Conservation (phyloP, 2,113 vertebrate species). For the Tauraco erythrolophus region DNA sequence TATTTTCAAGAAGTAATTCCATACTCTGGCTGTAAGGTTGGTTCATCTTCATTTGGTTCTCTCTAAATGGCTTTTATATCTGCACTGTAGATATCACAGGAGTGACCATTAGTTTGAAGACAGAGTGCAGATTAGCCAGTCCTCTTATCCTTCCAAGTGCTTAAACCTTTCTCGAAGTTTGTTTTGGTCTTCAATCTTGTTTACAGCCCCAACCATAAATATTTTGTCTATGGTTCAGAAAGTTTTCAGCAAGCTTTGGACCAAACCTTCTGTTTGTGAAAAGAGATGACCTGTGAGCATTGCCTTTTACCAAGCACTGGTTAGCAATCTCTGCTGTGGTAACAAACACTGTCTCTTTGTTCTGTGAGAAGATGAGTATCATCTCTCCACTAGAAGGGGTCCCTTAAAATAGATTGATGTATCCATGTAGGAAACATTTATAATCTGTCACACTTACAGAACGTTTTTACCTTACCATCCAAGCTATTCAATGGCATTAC, state of each 20-base stretch:
- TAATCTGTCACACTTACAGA: not conserved
- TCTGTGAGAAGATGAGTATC: not conserved
- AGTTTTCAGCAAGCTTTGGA: not conserved
- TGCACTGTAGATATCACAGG: not conserved
- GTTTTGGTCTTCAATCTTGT: not conserved
- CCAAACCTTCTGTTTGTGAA: not conserved
- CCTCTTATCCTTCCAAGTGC: not conserved
- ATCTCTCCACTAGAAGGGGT: not conserved
- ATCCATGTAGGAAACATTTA: not conserved
- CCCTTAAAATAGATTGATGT: not conserved
- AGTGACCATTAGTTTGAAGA: not conserved
- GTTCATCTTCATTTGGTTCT: not conserved
- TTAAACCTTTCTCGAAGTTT: not conserved
- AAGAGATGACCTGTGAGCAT: not conserved
- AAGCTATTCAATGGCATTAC: not conserved
- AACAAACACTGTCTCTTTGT: not conserved
- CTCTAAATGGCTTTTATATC: not conserved
- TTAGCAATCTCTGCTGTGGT: not conserved
- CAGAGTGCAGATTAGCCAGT: not conserved
- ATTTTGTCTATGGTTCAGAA: not conserved
- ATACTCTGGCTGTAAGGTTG: not conserved
- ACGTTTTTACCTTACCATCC: not conserved
- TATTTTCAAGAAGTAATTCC: slow-evolving; percentile 13
- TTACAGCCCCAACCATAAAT: not conserved
- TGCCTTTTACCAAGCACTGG: not conserved